These are phyloP conservation scores for Acrobeloides nanus DNA, from an alignment of 2,888 invertebrate species.

Conservation along the genomic window DNA sequence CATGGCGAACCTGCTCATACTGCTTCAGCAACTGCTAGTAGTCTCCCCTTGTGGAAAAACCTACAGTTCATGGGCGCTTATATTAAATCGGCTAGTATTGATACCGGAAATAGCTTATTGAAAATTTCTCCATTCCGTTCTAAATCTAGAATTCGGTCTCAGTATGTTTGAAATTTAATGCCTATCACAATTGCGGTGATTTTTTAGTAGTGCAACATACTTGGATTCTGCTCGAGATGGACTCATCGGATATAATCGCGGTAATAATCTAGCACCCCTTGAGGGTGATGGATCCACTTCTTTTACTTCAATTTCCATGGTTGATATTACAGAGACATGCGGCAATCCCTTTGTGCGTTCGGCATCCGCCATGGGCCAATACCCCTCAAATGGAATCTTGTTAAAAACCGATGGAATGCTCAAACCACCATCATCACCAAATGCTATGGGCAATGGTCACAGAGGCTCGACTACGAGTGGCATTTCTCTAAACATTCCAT, in stretches of 20 bases:
- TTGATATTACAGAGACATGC: not conserved
- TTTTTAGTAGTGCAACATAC: slow-evolving; percentile 12
- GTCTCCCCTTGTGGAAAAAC: slow-evolving; percentile 37
- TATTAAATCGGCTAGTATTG: slow-evolving; percentile 37
- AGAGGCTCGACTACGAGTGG: too few species aligned
- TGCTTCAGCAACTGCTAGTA: slow-evolving; percentile 14
- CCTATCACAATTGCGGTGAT: too few species aligned
- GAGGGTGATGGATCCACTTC: slow-evolving; percentile 10
- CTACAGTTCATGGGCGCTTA: slow-evolving; percentile 44
- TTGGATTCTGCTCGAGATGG: slow-evolving; percentile 7
- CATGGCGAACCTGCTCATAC: slow-evolving; percentile 9
- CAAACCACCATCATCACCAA: too few species aligned
- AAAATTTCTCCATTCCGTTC: slow-evolving; percentile 41
- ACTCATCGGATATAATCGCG: not conserved
- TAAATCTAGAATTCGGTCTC: slow-evolving; percentile 34
- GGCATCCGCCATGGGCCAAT: too few species aligned
- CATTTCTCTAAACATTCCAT: too few species aligned
- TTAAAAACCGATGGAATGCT: too few species aligned
- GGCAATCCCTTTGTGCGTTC: too few species aligned
- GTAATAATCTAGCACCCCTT: slow-evolving; percentile 5
- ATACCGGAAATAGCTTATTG: slow-evolving; percentile 36
- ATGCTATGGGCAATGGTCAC: too few species aligned
- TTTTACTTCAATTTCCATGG: slow-evolving; percentile 11
- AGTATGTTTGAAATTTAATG: too few species aligned
- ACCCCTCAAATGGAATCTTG: too few species aligned